Percentiles rank a stretch among this genome's conserved stretches.
These are phyloP conservation scores for Eospalax fontanierii DNA, from an alignment of 2,797 vertebrate genomes.

Conservation along the genomic window DNA sequence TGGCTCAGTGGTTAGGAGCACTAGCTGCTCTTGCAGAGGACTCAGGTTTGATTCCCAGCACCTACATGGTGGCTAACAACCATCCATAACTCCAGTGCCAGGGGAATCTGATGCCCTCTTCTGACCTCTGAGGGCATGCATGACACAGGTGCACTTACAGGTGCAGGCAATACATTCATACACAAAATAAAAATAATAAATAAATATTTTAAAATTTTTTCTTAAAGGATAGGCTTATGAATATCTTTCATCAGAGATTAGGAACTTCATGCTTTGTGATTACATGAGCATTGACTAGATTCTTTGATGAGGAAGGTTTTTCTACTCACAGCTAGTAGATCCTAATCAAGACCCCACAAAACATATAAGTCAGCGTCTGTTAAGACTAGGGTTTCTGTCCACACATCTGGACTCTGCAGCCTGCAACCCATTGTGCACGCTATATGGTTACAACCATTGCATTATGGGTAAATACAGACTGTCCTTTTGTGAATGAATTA, in stretches of 20 bases:
- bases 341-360: background rate
- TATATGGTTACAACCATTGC: background rate
- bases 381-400: background rate
- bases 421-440: background rate
- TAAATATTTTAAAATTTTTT: background rate
- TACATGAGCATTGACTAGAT: background rate
- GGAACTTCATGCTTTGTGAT: background rate
- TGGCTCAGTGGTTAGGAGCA: too few relatives aligned
- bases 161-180: too few relatives aligned
- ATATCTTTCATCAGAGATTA: conserved; percentile 37
- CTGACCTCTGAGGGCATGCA: too few relatives aligned
- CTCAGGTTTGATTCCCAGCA: too few relatives aligned
- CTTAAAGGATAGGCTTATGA: conserved; percentile 2
- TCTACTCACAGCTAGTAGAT: background rate
- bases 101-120: too few relatives aligned
- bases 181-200: too few relatives aligned
- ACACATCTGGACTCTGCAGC: background rate
- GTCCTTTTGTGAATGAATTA: conserved; percentile 2
- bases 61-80: too few relatives aligned
- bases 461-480: background rate
- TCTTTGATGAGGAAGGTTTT: background rate
- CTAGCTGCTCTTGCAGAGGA: too few relatives aligned
- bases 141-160: too few relatives aligned
- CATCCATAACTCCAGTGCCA: too few relatives aligned
- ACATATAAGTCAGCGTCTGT: background rate